phyloP scores from a whole-genome alignment of 1,140 invertebrate genomes.

The Drosophila persimilis region DNA sequence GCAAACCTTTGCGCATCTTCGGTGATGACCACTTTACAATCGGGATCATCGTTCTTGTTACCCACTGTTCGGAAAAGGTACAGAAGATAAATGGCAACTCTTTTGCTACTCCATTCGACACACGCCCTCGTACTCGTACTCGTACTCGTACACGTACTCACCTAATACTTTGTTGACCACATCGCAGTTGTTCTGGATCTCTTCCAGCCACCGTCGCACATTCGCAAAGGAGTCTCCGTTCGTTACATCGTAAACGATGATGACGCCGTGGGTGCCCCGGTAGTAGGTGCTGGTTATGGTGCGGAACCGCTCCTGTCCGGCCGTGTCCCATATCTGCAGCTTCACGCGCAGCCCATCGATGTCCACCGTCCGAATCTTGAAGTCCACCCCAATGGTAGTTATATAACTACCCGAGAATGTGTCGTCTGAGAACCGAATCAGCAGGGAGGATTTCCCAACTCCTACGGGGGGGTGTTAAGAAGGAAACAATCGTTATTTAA shows the following conservation, averaged over 20 bases:
- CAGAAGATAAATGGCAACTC: neutral
- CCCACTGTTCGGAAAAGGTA: conserved; percentile 88
- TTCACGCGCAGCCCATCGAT: conserved; percentile 98
- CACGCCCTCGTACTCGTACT: conserved; percentile 52
- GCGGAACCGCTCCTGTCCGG: conserved; percentile 93
- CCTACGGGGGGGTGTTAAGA: conserved; percentile 86
- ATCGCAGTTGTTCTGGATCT: conserved; percentile 99
- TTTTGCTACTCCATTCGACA: neutral
- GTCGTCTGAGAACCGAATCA: conserved; percentile 99
- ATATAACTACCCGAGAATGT: conserved; percentile 99
- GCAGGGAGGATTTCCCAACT: conserved; percentile 98
- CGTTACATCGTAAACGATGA: conserved; percentile 99
- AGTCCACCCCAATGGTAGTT: conserved; percentile 99
- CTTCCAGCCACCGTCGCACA: conserved; percentile 98
- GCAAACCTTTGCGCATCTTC: conserved; percentile 99
- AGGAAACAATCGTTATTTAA: conserved; percentile 2
- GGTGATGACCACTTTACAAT: conserved; percentile 97
- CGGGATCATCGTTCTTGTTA: conserved; percentile 99
- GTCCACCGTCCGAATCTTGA: conserved; percentile 98
- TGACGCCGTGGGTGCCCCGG: conserved; percentile 98
- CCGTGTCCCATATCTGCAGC: conserved; percentile 98
- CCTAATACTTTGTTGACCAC: conserved; percentile 99
- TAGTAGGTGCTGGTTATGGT: conserved; percentile 91
- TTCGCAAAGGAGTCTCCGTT: conserved; percentile 99
- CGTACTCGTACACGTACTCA: conserved; percentile 83